These are phyloP conservation scores for Bradypus variegatus DNA, from an alignment of 2,797 vertebrate genomes.

Conservation along the genomic window DNA sequence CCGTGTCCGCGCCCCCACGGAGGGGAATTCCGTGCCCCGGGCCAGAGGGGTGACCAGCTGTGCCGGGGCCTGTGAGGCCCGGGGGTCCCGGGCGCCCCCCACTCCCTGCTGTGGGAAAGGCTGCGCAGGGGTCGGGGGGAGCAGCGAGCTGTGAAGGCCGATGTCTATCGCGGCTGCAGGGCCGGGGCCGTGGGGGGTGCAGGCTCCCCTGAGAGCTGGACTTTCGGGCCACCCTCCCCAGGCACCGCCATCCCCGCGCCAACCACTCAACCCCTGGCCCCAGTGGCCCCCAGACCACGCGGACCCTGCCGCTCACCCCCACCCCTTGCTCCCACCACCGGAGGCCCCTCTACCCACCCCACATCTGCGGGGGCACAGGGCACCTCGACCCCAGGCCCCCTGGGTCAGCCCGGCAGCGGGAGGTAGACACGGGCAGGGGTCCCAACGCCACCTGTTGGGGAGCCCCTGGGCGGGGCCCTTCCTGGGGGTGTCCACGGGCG, in stretches of 20 bases:
- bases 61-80: background rate
- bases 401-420: too few relatives aligned
- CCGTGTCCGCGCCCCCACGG: background rate
- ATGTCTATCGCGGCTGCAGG: conserved; percentile 68
- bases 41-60: conserved; percentile 4
- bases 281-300: too few relatives aligned
- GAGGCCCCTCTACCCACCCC: conserved; percentile 57
- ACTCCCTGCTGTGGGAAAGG: background rate
- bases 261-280: background rate
- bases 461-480: background rate
- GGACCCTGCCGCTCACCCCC: background rate
- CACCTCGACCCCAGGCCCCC: too few relatives aligned
- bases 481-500: background rate
- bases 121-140: background rate
- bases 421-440: conserved; percentile 43
- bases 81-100: background rate
- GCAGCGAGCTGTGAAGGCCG: conserved; percentile 71
- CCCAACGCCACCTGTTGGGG: conserved; percentile 31
- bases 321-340: background rate
- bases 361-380: too few relatives aligned
- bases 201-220: background rate
- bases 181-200: background rate
- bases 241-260: too few relatives aligned
- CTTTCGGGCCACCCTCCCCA: background rate
- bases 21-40: background rate